These are phyloP conservation scores for Betta splendens DNA, from an alignment of 2,797 vertebrate species.

Conservation along the genomic window DNA sequence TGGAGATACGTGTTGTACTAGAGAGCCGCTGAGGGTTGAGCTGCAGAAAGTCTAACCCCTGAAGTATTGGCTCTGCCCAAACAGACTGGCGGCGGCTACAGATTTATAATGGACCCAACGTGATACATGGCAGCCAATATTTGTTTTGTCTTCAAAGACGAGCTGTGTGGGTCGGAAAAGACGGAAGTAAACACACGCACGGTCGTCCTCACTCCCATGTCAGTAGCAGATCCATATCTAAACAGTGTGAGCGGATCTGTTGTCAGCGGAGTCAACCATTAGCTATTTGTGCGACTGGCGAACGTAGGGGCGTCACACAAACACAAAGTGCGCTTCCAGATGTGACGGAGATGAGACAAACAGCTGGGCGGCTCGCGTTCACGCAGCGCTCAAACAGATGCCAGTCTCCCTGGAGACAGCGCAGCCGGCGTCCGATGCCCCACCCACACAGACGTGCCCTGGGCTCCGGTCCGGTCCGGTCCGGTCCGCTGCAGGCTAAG, in stretches of 20 bases:
- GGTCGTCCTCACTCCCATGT: slow-evolving; percentile 9
- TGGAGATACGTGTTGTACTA: slow-evolving; percentile 54
- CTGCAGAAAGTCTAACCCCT: slow-evolving; percentile 34
- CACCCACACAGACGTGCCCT: slow-evolving; percentile 35
- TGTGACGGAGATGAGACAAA: slow-evolving; percentile 36
- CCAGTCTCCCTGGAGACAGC: slow-evolving; percentile 62
- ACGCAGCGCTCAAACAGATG: slow-evolving; percentile 55
- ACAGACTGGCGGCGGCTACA: slow-evolving; percentile 33
- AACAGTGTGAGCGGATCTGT: slow-evolving; percentile 25
- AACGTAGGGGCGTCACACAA: slow-evolving; percentile 5
- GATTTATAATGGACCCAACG: slow-evolving; percentile 40
- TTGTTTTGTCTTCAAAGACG: slow-evolving; percentile 48
- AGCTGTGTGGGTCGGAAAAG: slow-evolving; percentile 17
- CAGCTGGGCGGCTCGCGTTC: slow-evolving; percentile 31
- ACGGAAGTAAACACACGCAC: slow-evolving; percentile 9
- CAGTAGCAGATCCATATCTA: slow-evolving; percentile 18
- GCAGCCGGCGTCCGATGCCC: slow-evolving; percentile 41
- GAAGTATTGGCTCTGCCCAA: slow-evolving; percentile 24
- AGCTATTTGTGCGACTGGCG: slow-evolving; percentile 12
- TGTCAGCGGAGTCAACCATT: slow-evolving; percentile 3
- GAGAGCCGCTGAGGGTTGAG: slow-evolving; percentile 54
- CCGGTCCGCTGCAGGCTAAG: slow-evolving; percentile 70
- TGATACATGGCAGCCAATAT: slow-evolving; percentile 53
- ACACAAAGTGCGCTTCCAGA: slow-evolving; percentile 35
- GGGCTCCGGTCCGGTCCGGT: too few species aligned